Conservation (phyloP, 2,797 vertebrate species). For the Scyliorhinus canicula region DNA sequence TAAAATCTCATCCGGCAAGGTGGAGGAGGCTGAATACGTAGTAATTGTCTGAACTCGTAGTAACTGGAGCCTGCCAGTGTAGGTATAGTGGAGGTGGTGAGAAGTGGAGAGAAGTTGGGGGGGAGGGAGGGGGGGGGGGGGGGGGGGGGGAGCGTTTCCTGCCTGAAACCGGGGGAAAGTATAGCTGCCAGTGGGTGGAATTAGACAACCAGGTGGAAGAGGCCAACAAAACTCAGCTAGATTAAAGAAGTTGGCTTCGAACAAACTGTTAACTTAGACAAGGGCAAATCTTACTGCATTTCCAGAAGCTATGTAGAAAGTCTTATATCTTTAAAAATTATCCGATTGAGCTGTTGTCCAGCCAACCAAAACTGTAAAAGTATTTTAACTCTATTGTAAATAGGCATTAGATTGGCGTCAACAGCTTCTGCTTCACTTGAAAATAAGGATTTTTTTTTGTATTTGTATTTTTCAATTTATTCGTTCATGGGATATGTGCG, state of each 20-base stretch:
- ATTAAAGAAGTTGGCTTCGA: not conserved
- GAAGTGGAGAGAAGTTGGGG: no score
- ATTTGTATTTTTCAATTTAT: not conserved
- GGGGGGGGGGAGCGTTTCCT: no score
- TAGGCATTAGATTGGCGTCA: not conserved
- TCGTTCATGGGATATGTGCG: no score
- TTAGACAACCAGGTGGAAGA: not conserved
- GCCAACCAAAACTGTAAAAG: not conserved
- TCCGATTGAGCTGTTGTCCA: not conserved
- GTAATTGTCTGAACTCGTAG: not conserved
- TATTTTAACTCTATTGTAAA: not conserved
- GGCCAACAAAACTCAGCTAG: not conserved
- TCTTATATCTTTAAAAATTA: not conserved
- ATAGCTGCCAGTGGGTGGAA: not conserved
- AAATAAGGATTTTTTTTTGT: not conserved
- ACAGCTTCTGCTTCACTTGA: not conserved
- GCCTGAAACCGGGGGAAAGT: not conserved
- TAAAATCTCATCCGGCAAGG: not conserved
- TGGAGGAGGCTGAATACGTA: not conserved
- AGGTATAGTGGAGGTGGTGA: no score
- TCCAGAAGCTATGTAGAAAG: not conserved
- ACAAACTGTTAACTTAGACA: not conserved
- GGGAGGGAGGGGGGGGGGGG: no score
- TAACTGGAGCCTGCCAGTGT: no score
- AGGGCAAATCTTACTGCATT: not conserved